These are phyloP conservation scores for Apistogramma diplotaenia DNA, from an alignment of 2,113 vertebrate genomes.

Conservation along the genomic window DNA sequence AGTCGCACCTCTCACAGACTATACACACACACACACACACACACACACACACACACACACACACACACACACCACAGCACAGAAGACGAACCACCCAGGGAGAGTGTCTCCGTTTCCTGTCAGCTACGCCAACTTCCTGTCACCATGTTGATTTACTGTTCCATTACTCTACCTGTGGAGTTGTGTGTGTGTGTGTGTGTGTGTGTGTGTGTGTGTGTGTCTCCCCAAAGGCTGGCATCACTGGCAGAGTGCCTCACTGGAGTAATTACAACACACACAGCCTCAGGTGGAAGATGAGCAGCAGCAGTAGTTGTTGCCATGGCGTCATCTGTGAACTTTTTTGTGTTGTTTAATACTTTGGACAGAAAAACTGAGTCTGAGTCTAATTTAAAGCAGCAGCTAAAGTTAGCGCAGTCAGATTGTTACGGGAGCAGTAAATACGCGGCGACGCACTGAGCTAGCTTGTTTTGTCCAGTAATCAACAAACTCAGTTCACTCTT, in stretches of 20 bases:
- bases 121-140: constrained; percentile 25
- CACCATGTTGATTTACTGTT: constrained; percentile 31
- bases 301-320: constrained; percentile 9
- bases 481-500: background rate
- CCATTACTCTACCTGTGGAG: constrained; percentile 24
- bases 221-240: background rate
- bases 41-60: background rate
- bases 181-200: background rate
- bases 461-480: background rate
- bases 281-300: constrained; percentile 15
- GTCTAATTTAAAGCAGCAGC: accelerated
- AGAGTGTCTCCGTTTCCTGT: constrained; percentile 33
- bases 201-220: background rate
- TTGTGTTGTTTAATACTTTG: background rate
- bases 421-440: background rate
- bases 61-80: background rate
- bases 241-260: background rate
- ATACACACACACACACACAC: background rate
- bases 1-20: background rate
- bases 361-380: accelerated
- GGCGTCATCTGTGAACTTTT: background rate
- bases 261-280: background rate
- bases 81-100: background rate
- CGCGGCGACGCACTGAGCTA: background rate
- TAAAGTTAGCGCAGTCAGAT: background rate